A percentile compares a stretch with the other conserved stretches of the same genome.
These are phyloP conservation scores for Malurus melanocephalus DNA, from an alignment of 2,113 vertebrate species.

Conservation along the genomic window DNA sequence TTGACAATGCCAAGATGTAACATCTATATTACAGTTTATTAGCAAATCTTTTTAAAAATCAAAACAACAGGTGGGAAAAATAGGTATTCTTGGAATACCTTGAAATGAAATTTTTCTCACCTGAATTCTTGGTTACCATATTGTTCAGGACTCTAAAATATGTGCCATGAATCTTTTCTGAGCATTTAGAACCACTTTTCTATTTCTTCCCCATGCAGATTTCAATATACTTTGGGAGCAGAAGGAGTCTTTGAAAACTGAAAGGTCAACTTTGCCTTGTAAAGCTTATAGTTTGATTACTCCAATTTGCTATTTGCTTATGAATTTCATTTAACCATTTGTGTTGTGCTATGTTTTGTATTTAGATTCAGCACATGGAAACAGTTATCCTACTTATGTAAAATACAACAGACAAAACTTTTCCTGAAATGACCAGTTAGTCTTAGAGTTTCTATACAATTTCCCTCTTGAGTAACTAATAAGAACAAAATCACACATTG, in stretches of 20 bases:
- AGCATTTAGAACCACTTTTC: neutral
- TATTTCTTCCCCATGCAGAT: fast-evolving
- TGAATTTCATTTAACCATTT: neutral
- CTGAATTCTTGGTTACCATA: neutral
- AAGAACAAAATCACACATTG: slow-evolving; percentile 48
- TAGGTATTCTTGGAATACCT: neutral
- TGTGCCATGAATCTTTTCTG: neutral
- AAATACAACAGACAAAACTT: neutral
- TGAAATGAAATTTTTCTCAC: neutral
- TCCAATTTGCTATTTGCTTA: neutral
- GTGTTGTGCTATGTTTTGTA: neutral
- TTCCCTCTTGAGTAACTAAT: slow-evolving; percentile 45
- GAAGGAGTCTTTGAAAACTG: neutral
- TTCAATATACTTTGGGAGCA: neutral
- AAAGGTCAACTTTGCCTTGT: neutral
- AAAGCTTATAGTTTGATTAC: neutral
- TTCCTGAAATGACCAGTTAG: slow-evolving; percentile 28
- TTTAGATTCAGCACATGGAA: neutral
- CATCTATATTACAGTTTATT: neutral
- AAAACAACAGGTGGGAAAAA: fast-evolving
- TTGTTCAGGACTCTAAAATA: neutral
- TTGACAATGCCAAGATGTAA: neutral
- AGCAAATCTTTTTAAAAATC: neutral
- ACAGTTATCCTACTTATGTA: neutral
- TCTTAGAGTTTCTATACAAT: neutral